Percentiles rank a stretch among this genome's conserved stretches.
These are phyloP conservation scores for Campoplex nolae DNA, from an alignment of 2,888 invertebrate species.

Conservation along the genomic window DNA sequence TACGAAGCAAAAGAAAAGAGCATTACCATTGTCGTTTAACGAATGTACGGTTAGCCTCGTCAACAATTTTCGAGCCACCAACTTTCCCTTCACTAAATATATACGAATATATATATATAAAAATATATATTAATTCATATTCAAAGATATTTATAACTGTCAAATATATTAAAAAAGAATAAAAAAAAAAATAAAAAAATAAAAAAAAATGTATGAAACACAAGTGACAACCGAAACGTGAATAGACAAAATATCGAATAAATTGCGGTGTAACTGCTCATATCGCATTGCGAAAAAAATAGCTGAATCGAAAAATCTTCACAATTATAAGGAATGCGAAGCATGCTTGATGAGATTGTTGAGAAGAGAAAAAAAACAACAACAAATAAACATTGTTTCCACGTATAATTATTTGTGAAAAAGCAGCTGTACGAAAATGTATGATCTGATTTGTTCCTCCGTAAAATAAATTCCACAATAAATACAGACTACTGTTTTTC, in stretches of 20 bases:
- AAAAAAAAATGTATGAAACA: conserved; percentile 2
- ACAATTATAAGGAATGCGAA: background rate
- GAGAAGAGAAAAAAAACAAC: background rate
- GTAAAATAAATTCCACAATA: conserved; percentile 55
- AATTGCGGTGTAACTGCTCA: background rate
- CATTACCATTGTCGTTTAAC: conserved; percentile 49
- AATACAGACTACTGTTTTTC: conserved; percentile 79
- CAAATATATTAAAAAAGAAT: background rate
- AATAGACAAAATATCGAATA: background rate
- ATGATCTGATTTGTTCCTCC: conserved; percentile 22
- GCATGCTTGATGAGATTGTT: conserved; percentile 10
- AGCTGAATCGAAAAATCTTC: background rate
- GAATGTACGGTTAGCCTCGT: conserved; percentile 50
- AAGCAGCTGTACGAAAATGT: conserved; percentile 45
- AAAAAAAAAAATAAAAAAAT: background rate
- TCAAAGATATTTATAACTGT: conserved; percentile 13
- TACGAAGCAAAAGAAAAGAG: conserved; percentile 3
- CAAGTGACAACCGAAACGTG: background rate
- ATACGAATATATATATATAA: background rate
- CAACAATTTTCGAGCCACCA: conserved; percentile 52
- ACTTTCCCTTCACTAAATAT: conserved; percentile 26
- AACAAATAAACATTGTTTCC: background rate
- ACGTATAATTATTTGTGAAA: conserved; percentile 29
- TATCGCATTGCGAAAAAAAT: background rate
- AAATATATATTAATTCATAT: background rate